Evolutionary conservation across 2,888 invertebrate genomes (phyloP).

Genomic region (Nemotelus nigrinus): DNA sequence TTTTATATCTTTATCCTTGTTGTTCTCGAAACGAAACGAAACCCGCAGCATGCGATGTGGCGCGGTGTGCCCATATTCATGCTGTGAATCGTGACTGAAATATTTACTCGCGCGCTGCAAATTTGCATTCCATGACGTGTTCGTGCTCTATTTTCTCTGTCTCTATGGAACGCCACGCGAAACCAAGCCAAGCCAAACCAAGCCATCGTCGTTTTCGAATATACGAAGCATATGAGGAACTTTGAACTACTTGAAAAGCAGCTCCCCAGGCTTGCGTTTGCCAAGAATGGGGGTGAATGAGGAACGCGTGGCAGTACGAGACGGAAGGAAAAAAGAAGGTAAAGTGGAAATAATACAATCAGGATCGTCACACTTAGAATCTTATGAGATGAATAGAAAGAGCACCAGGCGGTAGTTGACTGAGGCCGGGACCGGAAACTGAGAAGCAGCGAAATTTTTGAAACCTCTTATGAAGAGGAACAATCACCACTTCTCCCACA

Average conservation of each 20-base stretch:
- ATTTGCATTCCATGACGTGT: conserved; percentile 43
- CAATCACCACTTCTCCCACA: conserved; percentile 22
- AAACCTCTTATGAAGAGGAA: conserved; percentile 10
- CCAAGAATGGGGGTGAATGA: neutral
- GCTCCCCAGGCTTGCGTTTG: neutral
- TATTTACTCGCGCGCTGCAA: conserved; percentile 31
- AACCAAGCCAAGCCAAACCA: too few species aligned
- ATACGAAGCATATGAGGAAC: conserved; percentile 34
- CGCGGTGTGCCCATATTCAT: conserved; percentile 7
- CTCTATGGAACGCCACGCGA: neutral
- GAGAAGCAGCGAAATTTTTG: neutral
- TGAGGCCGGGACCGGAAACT: neutral
- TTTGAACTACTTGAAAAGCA: conserved; percentile 15
- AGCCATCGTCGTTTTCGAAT: conserved; percentile 2
- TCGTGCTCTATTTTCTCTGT: conserved; percentile 27
- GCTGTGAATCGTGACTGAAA: conserved; percentile 38
- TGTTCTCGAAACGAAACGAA: neutral
- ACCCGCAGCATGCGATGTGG: neutral
- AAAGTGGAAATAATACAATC: conserved; percentile 42
- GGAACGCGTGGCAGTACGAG: neutral
- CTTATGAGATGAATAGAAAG: conserved; percentile 13
- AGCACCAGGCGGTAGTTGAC: neutral
- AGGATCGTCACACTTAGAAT: conserved; percentile 38
- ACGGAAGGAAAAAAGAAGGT: conserved; percentile 10
- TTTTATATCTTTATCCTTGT: conserved; percentile 11